Evolutionary conservation across 2,797 vertebrate genomes (phyloP).

Genomic region (Hapalemur alaotrensis): DNA sequence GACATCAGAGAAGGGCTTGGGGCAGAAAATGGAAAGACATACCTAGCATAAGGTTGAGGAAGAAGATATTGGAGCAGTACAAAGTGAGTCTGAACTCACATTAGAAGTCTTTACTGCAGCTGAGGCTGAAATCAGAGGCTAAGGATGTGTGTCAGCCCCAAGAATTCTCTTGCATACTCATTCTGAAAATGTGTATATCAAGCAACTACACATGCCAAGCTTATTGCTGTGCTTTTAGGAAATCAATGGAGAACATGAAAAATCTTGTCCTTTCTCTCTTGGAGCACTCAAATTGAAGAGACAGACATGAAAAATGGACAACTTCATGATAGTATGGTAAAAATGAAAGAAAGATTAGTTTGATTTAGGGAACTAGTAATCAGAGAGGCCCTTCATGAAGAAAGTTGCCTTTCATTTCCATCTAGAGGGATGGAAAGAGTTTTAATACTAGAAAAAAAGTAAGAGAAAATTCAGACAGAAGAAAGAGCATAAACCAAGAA

Average conservation of each 20-base stretch:
- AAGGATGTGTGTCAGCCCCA: neutral
- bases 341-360: neutral
- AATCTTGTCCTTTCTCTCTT: neutral
- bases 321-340: neutral
- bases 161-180: neutral
- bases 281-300: neutral
- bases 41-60: neutral
- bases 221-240: neutral
- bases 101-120: neutral
- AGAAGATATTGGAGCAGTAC: neutral
- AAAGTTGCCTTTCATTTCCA: neutral
- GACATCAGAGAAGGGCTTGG: neutral
- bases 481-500: neutral
- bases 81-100: neutral
- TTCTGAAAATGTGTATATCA: neutral
- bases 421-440: neutral
- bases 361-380: neutral
- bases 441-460: neutral
- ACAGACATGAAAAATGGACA: neutral
- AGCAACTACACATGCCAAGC: neutral
- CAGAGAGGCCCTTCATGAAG: neutral
- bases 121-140: neutral
- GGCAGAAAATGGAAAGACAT: neutral
- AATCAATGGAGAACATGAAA: neutral
- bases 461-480: neutral